These are phyloP conservation scores for Urocynchramus pylzowi DNA, from an alignment of 2,113 vertebrate genomes.

Conservation along the genomic window DNA sequence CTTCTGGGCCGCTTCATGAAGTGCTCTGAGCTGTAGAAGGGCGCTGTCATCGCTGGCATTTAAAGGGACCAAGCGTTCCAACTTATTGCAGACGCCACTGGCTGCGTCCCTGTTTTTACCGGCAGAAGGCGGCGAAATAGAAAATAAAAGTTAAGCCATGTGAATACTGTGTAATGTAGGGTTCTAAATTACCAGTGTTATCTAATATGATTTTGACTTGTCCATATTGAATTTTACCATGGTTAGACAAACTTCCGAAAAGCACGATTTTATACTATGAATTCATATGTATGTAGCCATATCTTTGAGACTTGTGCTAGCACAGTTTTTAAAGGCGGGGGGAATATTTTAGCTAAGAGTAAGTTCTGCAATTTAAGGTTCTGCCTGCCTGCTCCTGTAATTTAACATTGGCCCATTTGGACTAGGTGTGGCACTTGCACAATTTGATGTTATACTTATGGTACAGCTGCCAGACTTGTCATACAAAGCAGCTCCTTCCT, in stretches of 20 bases:
- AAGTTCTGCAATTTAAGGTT: neutral
- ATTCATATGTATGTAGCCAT: fast-evolving
- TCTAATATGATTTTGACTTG: neutral
- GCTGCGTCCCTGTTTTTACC: neutral
- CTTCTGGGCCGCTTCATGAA: neutral
- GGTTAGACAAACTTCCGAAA: neutral
- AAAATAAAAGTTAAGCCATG: neutral
- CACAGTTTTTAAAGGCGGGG: neutral
- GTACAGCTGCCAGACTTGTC: neutral
- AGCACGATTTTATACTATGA: neutral
- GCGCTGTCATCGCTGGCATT: neutral
- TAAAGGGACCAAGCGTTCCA: neutral
- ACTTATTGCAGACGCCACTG: neutral
- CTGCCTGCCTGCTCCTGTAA: neutral
- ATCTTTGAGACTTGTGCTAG: neutral
- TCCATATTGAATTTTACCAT: neutral
- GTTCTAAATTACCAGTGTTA: neutral
- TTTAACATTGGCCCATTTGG: neutral
- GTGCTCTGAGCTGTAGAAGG: neutral
- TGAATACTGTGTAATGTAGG: too few relatives aligned
- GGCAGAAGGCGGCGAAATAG: neutral
- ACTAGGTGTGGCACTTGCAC: neutral
- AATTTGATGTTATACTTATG: neutral
- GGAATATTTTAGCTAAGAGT: neutral
- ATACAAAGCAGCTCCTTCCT: neutral